phyloP scores from a whole-genome alignment of 1,140 invertebrate species.

The Tribolium madens region DNA sequence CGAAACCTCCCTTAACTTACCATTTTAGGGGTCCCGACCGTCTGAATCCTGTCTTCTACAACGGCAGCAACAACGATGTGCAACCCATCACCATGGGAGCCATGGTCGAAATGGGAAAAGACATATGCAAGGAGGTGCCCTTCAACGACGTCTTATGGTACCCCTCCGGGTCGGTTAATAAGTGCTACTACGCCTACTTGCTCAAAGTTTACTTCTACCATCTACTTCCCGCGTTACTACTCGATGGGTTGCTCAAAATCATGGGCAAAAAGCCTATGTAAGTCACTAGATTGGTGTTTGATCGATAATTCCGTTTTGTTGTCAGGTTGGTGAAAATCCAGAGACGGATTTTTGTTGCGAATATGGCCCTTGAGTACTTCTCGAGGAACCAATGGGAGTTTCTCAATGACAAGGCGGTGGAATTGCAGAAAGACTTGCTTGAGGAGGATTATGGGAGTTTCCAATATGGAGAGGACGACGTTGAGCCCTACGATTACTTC shows the following conservation, averaged over 20 bases:
- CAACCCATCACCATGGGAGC: conserved; percentile 78
- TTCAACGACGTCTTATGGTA: conserved; percentile 78
- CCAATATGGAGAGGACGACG: conserved; percentile 69
- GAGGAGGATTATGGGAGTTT: conserved; percentile 75
- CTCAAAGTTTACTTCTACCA: conserved; percentile 74
- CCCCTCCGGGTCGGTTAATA: conserved; percentile 69
- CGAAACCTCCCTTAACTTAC: not conserved
- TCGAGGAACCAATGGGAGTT: conserved; percentile 87
- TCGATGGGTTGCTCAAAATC: conserved; percentile 74
- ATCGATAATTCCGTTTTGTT: conserved; percentile 41
- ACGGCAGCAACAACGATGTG: conserved; percentile 74
- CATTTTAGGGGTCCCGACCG: not conserved
- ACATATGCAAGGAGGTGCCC: conserved; percentile 70
- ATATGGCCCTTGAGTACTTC: conserved; percentile 82
- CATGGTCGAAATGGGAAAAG: conserved; percentile 70
- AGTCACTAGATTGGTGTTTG: conserved; percentile 59
- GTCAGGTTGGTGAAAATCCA: conserved; percentile 84
- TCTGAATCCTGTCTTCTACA: conserved; percentile 69
- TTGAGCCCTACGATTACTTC: conserved; percentile 68
- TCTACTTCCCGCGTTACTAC: conserved; percentile 76
- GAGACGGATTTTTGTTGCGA: conserved; percentile 81
- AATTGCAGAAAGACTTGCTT: conserved; percentile 72
- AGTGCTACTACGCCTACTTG: conserved; percentile 68
- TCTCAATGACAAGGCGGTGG: conserved; percentile 77
- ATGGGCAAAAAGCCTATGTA: conserved; percentile 80